Conservation (phyloP, 1,140 invertebrate genomes). For the Acromyrmex echinatior region DNA sequence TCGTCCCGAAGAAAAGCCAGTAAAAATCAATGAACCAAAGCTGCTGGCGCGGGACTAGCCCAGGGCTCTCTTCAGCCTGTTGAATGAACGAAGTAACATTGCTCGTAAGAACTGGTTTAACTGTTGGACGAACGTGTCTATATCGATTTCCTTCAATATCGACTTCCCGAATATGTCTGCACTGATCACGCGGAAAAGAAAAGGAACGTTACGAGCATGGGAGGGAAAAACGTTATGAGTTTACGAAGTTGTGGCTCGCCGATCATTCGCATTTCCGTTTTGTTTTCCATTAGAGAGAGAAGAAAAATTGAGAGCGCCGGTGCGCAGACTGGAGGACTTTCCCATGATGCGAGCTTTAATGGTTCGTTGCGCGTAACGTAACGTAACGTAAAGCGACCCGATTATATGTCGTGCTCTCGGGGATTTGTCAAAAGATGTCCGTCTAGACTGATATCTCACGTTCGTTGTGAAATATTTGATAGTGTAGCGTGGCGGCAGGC, state of each 20-base stretch:
- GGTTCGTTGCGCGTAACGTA: conserved; percentile 33
- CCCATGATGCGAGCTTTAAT: conserved; percentile 12
- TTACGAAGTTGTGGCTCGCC: conserved; percentile 11
- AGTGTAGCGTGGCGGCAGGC: conserved; percentile 4
- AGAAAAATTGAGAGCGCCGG: neutral
- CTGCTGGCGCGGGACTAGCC: conserved; percentile 56
- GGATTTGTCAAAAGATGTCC: conserved; percentile 42
- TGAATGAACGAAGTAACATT: conserved; percentile 59
- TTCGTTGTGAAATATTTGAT: conserved; percentile 46
- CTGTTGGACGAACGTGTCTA: conserved; percentile 51
- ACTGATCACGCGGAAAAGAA: conserved; percentile 28
- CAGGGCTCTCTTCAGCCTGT: conserved; percentile 60
- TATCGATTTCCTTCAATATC: conserved; percentile 39
- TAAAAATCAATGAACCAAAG: conserved; percentile 64
- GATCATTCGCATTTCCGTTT: conserved; percentile 28
- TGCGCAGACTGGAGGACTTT: neutral
- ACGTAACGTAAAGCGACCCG: conserved; percentile 19
- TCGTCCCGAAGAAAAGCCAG: conserved; percentile 57
- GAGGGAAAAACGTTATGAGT: neutral
- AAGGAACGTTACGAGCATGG: neutral
- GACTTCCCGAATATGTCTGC: conserved; percentile 36
- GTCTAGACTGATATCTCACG: conserved; percentile 5
- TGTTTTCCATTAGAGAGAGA: neutral
- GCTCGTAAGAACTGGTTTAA: conserved; percentile 58
- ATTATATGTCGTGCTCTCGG: conserved; percentile 14